Evolutionary conservation across 1,140 invertebrate species (phyloP).

Genomic region (Apis cerana): DNA sequence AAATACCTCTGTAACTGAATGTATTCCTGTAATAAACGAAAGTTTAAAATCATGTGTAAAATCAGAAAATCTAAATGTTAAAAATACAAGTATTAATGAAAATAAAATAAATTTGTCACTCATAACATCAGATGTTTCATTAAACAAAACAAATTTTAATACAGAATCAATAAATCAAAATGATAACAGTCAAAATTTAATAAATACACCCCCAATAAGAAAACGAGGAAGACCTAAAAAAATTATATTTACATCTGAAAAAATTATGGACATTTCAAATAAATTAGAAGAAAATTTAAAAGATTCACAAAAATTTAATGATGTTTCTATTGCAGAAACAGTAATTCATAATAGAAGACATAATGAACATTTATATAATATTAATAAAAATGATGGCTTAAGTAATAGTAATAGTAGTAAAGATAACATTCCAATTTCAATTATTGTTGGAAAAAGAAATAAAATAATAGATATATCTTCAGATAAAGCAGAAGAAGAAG

Average conservation of each 20-base stretch:
- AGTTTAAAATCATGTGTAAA: too few relatives aligned
- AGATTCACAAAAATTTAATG: background rate
- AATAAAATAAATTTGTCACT: background rate
- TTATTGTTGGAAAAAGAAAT: slow-evolving; percentile 10
- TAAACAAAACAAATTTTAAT: background rate
- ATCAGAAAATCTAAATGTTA: slow-evolving; percentile 5
- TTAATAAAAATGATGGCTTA: slow-evolving; percentile 31
- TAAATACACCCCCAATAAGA: background rate
- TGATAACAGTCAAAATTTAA: slow-evolving; percentile 9
- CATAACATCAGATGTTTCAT: too few relatives aligned
- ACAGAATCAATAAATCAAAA: background rate
- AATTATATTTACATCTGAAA: background rate
- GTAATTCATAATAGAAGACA: slow-evolving; percentile 12
- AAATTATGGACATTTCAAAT: background rate
- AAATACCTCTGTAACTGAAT: background rate
- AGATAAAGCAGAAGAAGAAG: slow-evolving; percentile 33
- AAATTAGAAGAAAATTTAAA: background rate
- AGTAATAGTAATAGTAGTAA: slow-evolving; percentile 35
- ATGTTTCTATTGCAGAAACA: slow-evolving; percentile 6
- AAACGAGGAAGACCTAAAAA: slow-evolving; percentile 63
- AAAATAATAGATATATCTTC: slow-evolving; percentile 1
- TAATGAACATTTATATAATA: slow-evolving; percentile 23
- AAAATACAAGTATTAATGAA: background rate
- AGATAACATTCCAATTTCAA: slow-evolving; percentile 14
- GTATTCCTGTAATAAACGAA: background rate